Base-by-base conservation (phyloP, 92 coral and sea anemone genomes). In the Blastomussa wellsi region DNA sequence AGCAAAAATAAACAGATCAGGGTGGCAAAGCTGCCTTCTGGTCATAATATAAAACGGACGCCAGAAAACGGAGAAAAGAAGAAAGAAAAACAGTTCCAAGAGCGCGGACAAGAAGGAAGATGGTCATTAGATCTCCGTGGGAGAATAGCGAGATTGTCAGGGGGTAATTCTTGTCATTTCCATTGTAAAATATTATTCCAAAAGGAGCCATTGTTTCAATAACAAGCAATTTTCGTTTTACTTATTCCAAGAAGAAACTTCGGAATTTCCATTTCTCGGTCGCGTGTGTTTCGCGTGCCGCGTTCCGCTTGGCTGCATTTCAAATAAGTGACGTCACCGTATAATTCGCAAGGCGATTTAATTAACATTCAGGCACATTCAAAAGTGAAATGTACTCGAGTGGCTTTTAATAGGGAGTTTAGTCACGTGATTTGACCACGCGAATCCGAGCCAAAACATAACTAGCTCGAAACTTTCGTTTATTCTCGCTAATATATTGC, bases 251-350 rank as follows among this genome's bases (percentile, higher is more conserved):
- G 53, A 44, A 78, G 35, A 41, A 70, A 36, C 75, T 33, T 38
- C 44, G 44, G 22, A 70, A 20, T 15, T 36, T 69, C 74, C 19
- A 22, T 20, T 82, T 39, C 26, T 44, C 19, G 6, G 76, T 69
- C 87, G 89, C 87, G 90, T 86, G 92, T 72, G 19, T n/a, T 49
- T 79, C 92, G 92, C 87, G 92, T 89, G 92, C 84, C 92, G n/a
- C n/a, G 48, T 72, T 32, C 36, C 88, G 82, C 60, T 26, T 71
- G 68, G 57, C 72, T 62, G 79, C 77, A 44, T 35, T 42, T 65
- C 29, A 39, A 28, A 79, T 29, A 44, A 37, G 41, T 89, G 89
- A 85, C 89, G 86, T 85, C 80, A 74, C 29, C 28, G 60, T 29
- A 60, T 32, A 31, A 1, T 74, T 55, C 74, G 74, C 55, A 65